A percentile compares a stretch with the other conserved stretches of the same genome.
These are phyloP conservation scores for Corythaeola cristata DNA, from an alignment of 2,113 vertebrate genomes.

Conservation along the genomic window DNA sequence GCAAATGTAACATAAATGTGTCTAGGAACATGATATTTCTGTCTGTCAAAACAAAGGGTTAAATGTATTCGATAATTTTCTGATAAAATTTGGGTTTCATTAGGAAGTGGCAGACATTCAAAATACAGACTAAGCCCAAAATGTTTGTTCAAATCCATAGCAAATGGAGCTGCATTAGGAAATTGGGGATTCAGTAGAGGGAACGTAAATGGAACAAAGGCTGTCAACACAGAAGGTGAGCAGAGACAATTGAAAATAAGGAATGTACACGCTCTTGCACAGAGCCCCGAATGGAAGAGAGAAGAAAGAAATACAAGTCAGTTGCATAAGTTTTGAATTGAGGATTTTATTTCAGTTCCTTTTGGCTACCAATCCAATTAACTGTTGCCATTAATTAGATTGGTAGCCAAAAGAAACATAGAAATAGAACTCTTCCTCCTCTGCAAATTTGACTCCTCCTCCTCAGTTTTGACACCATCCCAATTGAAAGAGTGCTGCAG, in stretches of 20 bases:
- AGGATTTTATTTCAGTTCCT: conserved; percentile 30
- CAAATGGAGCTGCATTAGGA: background rate
- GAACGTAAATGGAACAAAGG: background rate
- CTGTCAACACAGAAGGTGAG: background rate
- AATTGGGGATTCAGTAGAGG: background rate
- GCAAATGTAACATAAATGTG: background rate
- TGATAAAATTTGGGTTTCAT: background rate
- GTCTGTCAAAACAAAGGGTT: background rate
- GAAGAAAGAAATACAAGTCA: background rate
- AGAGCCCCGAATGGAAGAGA: background rate
- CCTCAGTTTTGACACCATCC: background rate
- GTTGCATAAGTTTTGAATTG: background rate
- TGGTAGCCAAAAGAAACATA: conserved; percentile 50
- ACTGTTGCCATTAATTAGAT: conserved; percentile 40
- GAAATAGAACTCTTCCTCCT: conserved; percentile 8
- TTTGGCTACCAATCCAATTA: conserved; percentile 54
- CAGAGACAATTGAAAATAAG: background rate
- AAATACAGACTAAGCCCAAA: background rate
- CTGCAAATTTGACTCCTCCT: conserved; percentile 5
- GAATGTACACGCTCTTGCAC: background rate
- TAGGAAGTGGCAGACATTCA: background rate
- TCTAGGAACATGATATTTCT: background rate
- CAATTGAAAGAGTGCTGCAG: background rate
- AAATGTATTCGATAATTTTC: background rate
- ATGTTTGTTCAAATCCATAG: background rate